Evolutionary conservation across 2,797 vertebrate genomes (phyloP), one percentile per base, ranked within the genome.

Genomic region (Gallinago solitaria): DNA sequence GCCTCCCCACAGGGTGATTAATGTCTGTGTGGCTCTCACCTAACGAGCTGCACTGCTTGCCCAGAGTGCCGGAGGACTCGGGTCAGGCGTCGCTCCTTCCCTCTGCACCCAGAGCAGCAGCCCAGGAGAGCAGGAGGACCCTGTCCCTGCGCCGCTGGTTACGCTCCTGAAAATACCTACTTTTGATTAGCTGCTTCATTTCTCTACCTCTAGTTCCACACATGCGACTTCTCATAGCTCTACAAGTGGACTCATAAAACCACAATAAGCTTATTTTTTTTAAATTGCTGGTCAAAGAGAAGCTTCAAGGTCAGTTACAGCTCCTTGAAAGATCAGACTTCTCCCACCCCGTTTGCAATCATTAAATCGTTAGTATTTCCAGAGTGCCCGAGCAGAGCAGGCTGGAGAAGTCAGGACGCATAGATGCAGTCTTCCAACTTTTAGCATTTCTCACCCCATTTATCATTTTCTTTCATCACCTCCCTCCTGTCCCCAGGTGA

Each of bases 1-100:
- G 8, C 23, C 56, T 28, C 35, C 39, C 43, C 39, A 61, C 21
- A 24, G 51, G 41, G 56, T 18, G 63, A 54, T 9, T 28, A 13
- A 8, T 5, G 21, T 30, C 53, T 39, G 25, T 6, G 51, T 15
- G 41, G 51, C 47, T 74, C 77, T 74, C 77, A 50, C 70, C 64
- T 25, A 77, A n/a, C 0, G 0, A 6, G 1, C 15, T 3, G 0
- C 0, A 0, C 35, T 33, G 37, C 10, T 5, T 2, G 10, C 17
- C 0, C 28, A 23, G 19, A 56, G 35, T 1, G 2, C 27, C 2
- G 1, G 63, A 76, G 56, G 53, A 32, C 53, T 60, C 1, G 1
- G 13, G 25, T 82, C 54, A 53, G 1, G 3, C 2, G 0, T 10
- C 12, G 13, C 20, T 64, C 18, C 4, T 68, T 43, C 30, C 25